Conservation (phyloP, 1,140 invertebrate species). For the Drosophila asahinai region DNA sequence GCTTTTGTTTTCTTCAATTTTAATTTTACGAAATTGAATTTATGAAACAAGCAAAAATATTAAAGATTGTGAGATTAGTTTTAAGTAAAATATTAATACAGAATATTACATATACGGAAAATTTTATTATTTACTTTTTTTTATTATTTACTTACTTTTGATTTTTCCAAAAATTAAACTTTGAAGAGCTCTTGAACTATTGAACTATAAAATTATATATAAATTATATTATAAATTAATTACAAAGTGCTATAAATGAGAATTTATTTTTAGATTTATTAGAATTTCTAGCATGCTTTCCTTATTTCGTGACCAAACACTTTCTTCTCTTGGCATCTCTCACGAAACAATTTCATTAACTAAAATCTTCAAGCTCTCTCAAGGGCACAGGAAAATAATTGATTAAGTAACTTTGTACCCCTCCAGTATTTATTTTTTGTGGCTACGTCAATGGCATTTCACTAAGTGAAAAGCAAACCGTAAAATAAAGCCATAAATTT, state of each 20-base stretch:
- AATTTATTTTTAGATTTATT: background rate
- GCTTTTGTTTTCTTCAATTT: too few relatives aligned
- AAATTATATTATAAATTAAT: background rate
- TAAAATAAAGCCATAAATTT: constrained; percentile 32
- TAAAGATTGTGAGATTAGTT: too few relatives aligned
- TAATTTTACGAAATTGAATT: too few relatives aligned
- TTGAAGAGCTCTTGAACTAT: background rate
- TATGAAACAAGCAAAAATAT: too few relatives aligned
- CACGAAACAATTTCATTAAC: constrained; percentile 18
- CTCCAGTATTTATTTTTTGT: background rate
- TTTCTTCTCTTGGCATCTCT: background rate
- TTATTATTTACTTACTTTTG: too few relatives aligned
- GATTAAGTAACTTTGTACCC: constrained; percentile 23
- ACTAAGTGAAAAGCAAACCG: constrained; percentile 30
- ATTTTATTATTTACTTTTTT: too few relatives aligned
- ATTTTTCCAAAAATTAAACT: background rate
- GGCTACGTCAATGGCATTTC: constrained; percentile 29
- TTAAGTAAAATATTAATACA: too few relatives aligned
- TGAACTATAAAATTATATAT: background rate
- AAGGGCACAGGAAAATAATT: constrained; percentile 17
- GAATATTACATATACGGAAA: too few relatives aligned
- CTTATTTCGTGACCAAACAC: background rate
- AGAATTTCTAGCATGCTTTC: background rate
- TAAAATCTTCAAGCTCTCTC: background rate
- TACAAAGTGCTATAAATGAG: background rate